Conservation (phyloP, 2,888 invertebrate species). For the Liposcelis brunnea region DNA sequence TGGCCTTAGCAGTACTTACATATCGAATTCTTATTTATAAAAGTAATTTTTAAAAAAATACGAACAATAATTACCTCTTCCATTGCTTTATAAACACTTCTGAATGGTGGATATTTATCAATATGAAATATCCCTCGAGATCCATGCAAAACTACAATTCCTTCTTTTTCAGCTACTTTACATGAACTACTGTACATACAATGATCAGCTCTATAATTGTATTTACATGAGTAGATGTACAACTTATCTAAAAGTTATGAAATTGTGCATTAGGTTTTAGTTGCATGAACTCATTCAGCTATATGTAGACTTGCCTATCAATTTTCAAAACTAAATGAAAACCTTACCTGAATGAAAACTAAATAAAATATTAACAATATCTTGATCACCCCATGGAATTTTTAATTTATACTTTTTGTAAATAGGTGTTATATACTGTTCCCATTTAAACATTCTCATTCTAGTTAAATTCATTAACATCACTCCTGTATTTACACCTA, state of each 20-base stretch:
- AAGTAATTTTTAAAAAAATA: conserved; percentile 9
- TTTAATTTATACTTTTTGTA: conserved; percentile 68
- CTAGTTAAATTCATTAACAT: conserved; percentile 94
- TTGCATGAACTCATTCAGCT: background rate
- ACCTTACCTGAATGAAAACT: conserved; percentile 59
- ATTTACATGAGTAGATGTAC: conserved; percentile 63
- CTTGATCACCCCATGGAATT: conserved; percentile 97
- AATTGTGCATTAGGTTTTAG: no score
- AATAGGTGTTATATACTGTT: conserved; percentile 63
- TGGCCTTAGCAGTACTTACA: no score
- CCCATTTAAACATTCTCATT: conserved; percentile 76
- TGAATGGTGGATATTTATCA: conserved; percentile 71
- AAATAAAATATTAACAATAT: conserved; percentile 81
- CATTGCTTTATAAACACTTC: conserved; percentile 46
- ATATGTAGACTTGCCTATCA: background rate
- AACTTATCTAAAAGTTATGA: conserved; percentile 45
- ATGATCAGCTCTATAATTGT: conserved; percentile 88
- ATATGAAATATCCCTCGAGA: conserved; percentile 74
- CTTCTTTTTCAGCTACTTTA: conserved; percentile 47
- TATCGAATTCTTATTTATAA: background rate
- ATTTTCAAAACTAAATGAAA: background rate
- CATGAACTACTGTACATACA: conserved; percentile 91
- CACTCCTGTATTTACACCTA: conserved; percentile 89
- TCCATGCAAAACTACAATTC: conserved; percentile 75
- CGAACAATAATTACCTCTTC: conserved; percentile 29